Conservation (phyloP, 2,888 invertebrate genomes). For the Cyrtodaria siliqua region DNA sequence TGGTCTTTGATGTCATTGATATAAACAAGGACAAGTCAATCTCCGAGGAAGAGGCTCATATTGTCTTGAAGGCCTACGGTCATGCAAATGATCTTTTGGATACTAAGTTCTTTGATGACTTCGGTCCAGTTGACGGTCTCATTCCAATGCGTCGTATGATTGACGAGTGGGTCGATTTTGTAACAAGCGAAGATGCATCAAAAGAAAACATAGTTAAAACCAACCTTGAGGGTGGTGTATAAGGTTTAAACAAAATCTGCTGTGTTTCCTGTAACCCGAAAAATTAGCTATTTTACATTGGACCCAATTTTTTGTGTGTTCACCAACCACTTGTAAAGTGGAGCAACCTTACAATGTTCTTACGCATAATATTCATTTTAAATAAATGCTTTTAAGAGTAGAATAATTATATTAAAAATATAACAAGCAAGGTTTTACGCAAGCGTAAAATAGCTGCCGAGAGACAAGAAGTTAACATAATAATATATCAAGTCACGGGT, state of each 20-base stretch:
- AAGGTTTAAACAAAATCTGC: slow-evolving; percentile 14
- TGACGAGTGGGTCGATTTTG: slow-evolving; percentile 62
- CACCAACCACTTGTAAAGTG: no score
- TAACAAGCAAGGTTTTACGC: no score
- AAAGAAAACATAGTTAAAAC: slow-evolving; percentile 57
- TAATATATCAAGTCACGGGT: no score
- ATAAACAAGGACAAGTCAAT: slow-evolving; percentile 70
- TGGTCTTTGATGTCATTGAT: slow-evolving; percentile 69
- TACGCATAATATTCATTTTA: no score
- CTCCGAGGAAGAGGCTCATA: slow-evolving; percentile 67
- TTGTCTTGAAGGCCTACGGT: slow-evolving; percentile 69
- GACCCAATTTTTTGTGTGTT: no score
- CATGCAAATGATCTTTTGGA: slow-evolving; percentile 68
- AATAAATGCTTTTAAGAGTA: no score
- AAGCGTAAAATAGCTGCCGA: no score
- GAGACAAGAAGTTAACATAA: no score
- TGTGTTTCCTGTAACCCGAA: no score
- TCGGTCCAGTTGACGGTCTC: slow-evolving; percentile 52
- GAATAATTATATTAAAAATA: no score
- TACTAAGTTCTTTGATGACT: slow-evolving; percentile 61
- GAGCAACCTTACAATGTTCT: no score
- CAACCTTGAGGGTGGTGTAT: slow-evolving; percentile 59
- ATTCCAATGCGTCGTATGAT: slow-evolving; percentile 66
- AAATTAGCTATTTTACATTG: no score
- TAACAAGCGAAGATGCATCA: slow-evolving; percentile 42